A percentile compares a stretch with the other conserved stretches of the same genome.
Evolutionary conservation across 2,888 invertebrate species (phyloP).

Genomic region (Tachina lurida): DNA sequence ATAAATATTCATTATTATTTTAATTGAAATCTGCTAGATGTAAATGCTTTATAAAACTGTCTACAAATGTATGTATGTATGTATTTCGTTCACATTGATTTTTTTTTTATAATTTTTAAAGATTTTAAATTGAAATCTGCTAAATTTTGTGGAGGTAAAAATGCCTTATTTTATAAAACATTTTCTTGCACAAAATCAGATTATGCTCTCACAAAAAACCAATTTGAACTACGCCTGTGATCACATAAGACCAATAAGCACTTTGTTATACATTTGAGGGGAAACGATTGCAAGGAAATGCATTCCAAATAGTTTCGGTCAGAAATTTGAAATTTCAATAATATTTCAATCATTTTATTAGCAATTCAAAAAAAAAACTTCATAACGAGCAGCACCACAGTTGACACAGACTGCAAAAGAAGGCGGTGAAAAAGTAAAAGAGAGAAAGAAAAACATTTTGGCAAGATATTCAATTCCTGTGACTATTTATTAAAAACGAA

Average conservation of each 20-base stretch:
- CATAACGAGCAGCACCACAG: not conserved
- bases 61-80: too few species aligned
- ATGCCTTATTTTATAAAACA: too few species aligned
- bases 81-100: too few species aligned
- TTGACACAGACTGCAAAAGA: constrained; percentile 20
- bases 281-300: not conserved
- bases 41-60: too few species aligned
- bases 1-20: too few species aligned
- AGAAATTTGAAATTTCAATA: constrained; percentile 61
- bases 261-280: not conserved
- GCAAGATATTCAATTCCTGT: constrained; percentile 8
- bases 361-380: constrained; percentile 1
- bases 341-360: constrained; percentile 61
- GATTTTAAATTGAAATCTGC: too few species aligned
- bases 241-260: not conserved
- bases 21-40: too few species aligned
- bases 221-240: not conserved
- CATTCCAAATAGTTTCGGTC: constrained; percentile 50
- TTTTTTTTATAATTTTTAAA: too few species aligned
- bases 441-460: not conserved
- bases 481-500: constrained; percentile 1
- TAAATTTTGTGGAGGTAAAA: too few species aligned
- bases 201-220: too few species aligned
- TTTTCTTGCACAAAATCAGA: too few species aligned
- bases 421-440: too few species aligned